These are phyloP conservation scores for Lasiurus borealis DNA, from an alignment of 2,113 vertebrate genomes.

Conservation along the genomic window DNA sequence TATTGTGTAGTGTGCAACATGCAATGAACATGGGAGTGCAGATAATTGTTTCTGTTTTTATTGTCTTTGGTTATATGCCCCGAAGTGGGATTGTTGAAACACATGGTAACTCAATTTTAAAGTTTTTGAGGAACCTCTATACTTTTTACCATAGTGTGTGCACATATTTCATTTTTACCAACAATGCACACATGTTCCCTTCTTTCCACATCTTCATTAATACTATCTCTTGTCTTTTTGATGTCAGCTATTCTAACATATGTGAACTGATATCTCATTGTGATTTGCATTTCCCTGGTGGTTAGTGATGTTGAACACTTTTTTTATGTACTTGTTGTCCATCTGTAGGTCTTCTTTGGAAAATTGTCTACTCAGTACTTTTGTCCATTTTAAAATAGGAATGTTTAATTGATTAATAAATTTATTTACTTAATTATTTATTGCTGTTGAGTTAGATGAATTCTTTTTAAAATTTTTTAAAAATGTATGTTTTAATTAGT, in stretches of 20 bases:
- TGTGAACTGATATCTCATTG: neutral
- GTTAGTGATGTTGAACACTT: neutral
- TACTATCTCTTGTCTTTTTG: neutral
- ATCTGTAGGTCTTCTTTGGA: neutral
- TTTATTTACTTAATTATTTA: neutral
- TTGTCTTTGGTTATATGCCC: neutral
- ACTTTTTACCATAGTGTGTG: neutral
- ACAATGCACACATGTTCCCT: neutral
- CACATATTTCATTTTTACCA: neutral
- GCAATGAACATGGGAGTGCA: neutral
- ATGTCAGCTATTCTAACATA: neutral
- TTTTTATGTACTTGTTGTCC: neutral
- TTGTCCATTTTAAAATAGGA: neutral
- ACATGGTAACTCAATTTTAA: neutral
- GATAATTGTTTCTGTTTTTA: neutral
- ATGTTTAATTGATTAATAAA: neutral
- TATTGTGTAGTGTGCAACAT: neutral
- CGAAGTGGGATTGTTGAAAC: neutral
- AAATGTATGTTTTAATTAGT: too few relatives aligned
- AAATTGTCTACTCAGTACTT: neutral
- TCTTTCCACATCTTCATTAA: neutral
- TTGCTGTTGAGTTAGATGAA: neutral
- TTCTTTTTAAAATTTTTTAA: too few relatives aligned
- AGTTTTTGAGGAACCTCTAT: neutral
- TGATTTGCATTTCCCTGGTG: neutral